Percentiles rank a stretch among this genome's conserved stretches.
phyloP scores from a whole-genome alignment of 2,797 vertebrate species.

The Hippocampus kuda region DNA sequence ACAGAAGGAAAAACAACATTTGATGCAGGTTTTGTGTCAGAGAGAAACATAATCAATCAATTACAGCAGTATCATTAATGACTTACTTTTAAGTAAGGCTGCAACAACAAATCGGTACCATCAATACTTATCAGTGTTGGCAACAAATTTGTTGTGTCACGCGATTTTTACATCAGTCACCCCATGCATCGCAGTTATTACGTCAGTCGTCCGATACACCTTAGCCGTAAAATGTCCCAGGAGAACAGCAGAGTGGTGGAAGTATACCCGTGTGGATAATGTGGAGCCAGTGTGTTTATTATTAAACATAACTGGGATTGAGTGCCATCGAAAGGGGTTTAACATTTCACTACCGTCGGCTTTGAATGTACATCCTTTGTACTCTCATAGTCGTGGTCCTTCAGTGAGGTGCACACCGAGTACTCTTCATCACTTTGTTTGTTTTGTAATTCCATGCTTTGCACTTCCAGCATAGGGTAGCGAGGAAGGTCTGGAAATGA shows the following conservation, averaged over 20 bases:
- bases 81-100: neutral
- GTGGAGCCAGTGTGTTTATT: too few relatives aligned
- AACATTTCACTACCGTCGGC: conserved; percentile 17
- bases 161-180: too few relatives aligned
- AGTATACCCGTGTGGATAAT: too few relatives aligned
- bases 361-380: conserved; percentile 30
- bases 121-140: too few relatives aligned
- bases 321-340: too few relatives aligned
- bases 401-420: conserved; percentile 17
- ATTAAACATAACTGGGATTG: too few relatives aligned
- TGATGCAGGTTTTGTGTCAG: neutral
- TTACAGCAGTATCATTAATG: neutral
- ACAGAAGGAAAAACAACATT: conserved; percentile 9
- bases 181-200: too few relatives aligned
- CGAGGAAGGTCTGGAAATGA: conserved; percentile 37
- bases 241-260: too few relatives aligned
- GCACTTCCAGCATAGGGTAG: conserved; percentile 22
- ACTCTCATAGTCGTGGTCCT: conserved; percentile 29
- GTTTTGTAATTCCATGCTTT: conserved; percentile 13
- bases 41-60: neutral
- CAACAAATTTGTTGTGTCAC: too few relatives aligned
- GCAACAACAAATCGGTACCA: too few relatives aligned
- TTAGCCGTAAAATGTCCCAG: too few relatives aligned
- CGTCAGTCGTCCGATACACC: too few relatives aligned
- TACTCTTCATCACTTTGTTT: conserved; percentile 9